phyloP scores from a whole-genome alignment of 2,113 vertebrate species.

The Anas platyrhynchos region DNA sequence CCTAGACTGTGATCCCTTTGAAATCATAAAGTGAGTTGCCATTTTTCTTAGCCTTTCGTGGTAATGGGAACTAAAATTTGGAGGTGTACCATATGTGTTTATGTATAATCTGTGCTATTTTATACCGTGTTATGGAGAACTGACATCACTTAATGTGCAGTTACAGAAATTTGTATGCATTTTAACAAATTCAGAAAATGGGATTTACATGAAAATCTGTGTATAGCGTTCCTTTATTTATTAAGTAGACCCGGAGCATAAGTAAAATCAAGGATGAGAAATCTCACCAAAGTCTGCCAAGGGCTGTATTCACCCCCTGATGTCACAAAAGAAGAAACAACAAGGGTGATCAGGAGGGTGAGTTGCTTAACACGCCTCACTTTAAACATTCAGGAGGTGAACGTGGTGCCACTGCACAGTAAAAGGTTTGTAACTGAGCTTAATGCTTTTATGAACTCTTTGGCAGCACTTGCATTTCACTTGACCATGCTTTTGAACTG shows the following conservation, averaged over 20 bases:
- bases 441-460: neutral
- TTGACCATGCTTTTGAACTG: neutral
- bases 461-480: neutral
- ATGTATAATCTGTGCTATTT: neutral
- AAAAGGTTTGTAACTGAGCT: neutral
- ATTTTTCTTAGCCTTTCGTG: neutral
- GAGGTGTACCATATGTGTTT: neutral
- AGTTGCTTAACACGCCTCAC: neutral
- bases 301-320: neutral
- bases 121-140: neutral
- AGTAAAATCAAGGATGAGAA: neutral
- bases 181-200: neutral
- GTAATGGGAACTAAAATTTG: neutral
- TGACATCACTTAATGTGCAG: neutral
- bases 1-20: neutral
- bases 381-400: neutral
- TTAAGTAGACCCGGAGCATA: neutral
- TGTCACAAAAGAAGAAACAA: neutral
- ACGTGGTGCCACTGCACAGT: neutral
- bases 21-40: neutral
- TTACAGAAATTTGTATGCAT: neutral
- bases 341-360: neutral
- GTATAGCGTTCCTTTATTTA: neutral
- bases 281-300: neutral
- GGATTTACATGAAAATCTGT: rapidly evolving